phyloP scores from a whole-genome alignment of 2,113 vertebrate species.

The Paraplagusia blochii region DNA sequence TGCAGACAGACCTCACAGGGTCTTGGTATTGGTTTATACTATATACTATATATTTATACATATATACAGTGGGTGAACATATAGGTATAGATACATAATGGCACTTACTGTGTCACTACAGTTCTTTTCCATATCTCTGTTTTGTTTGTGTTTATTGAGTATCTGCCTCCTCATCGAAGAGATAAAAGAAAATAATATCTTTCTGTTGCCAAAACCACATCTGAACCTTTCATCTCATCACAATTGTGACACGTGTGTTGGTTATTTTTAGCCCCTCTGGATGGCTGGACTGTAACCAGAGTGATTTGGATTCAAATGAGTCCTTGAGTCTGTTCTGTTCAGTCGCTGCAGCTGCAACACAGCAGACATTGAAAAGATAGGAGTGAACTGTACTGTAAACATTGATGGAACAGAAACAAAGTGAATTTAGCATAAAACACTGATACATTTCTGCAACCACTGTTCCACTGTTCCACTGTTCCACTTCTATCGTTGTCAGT shows the following conservation, averaged over 20 bases:
- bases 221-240: slow-evolving; percentile 45
- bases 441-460: slow-evolving; percentile 7
- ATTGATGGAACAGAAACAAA: slow-evolving; percentile 26
- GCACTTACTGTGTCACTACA: too few relatives aligned
- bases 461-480: slow-evolving; percentile 10
- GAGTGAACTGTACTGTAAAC: not conserved
- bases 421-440: slow-evolving; percentile 7
- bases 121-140: too few relatives aligned
- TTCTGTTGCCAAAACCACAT: slow-evolving; percentile 22
- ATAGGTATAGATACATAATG: too few relatives aligned
- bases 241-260: slow-evolving; percentile 22
- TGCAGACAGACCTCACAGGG: slow-evolving; percentile 1
- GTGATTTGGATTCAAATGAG: slow-evolving; percentile 39
- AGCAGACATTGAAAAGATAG: slow-evolving; percentile 21
- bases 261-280: slow-evolving; percentile 39
- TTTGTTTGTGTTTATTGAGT: slow-evolving; percentile 29
- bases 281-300: slow-evolving; percentile 32
- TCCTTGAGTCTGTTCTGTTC: slow-evolving; percentile 31
- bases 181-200: slow-evolving; percentile 37
- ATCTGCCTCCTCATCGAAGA: slow-evolving; percentile 19
- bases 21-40: too few relatives aligned
- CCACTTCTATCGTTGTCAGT: too few relatives aligned
- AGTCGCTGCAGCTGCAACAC: slow-evolving; percentile 44
- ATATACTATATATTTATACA: too few relatives aligned
- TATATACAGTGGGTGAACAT: too few relatives aligned